Conservation (phyloP, 1,140 invertebrate genomes). For the Heliconius melpomene region DNA sequence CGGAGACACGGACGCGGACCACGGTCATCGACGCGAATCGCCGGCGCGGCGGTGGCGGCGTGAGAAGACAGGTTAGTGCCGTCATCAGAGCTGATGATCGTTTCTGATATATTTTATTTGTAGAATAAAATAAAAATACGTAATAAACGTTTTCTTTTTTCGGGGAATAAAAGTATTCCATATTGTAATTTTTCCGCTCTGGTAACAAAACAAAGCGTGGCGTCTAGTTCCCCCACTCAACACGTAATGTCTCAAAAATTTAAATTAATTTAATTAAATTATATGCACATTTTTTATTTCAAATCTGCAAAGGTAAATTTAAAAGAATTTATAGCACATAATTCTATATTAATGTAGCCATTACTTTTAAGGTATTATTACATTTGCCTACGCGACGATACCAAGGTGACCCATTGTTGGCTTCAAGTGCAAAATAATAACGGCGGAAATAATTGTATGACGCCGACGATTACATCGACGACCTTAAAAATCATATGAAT, state of each 20-base stretch:
- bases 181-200: too few species aligned
- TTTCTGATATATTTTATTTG: background rate
- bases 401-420: conserved; percentile 47
- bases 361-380: conserved; percentile 30
- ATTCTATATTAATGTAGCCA: conserved; percentile 17
- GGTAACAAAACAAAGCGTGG: too few species aligned
- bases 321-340: conserved; percentile 1
- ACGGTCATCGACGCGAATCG: conserved; percentile 42
- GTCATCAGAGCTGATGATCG: conserved; percentile 11
- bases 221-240: too few species aligned
- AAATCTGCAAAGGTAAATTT: background rate
- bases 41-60: conserved; percentile 18
- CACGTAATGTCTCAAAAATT: too few species aligned
- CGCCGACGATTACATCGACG: conserved; percentile 30
- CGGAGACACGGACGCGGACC: conserved; percentile 15
- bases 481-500: conserved; percentile 27
- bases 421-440: conserved; percentile 53
- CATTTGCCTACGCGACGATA: conserved; percentile 28
- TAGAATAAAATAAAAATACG: background rate
- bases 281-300: background rate
- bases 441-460: conserved; percentile 43
- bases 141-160: background rate
- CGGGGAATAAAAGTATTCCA: too few species aligned
- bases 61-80: conserved; percentile 27
- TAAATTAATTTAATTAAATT: too few species aligned